Evolutionary conservation across 2,888 invertebrate species (phyloP), one percentile per base, ranked within the genome.

Genomic region (Dryadula phaetusa): DNA sequence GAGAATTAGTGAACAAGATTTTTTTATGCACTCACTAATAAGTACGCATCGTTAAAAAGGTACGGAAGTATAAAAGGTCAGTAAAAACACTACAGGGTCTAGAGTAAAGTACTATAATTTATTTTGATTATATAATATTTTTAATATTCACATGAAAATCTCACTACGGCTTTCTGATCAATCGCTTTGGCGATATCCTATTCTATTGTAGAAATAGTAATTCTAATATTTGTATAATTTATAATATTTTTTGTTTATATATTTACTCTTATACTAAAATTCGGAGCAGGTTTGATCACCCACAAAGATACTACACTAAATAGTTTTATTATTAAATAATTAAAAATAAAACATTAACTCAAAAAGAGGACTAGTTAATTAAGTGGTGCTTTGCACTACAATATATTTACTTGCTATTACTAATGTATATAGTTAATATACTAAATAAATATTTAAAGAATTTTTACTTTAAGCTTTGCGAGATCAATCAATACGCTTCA

Each of bases 51-150:
- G 49, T 67, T 71, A 69, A 66, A 74, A 74, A 74, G 72, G 71
- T 75, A 75, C 66, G 67, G 85, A 88, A 86, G 90, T 90, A 90
- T 83, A 89, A 91, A 90, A 91, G 85, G 85, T 86, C 81, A 79
- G 88, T 90, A 90, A 86, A 91, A 91, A 91, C 79, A 86, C 90
- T 90, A 90, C 83, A 76, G 87, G 86, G 77, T 74, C 81, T 85
- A 79, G 81, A 87, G 80, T 87, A 88, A 82, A 85, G 82, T 88
- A 87, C 85, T 84, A 70, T 75, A 76, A 74, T 70, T 68, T 75
- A 76, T 74, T 70, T 68, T 72, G 72, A 64, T 62, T 74, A 64
- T 40, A 56, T 74, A 77, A n/a, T n/a, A n/a, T n/a, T n/a, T n/a
- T 76, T 76, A 76, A 74, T 78, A 78, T 76, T 76, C 70, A 76